Conservation (phyloP, 2,113 vertebrate genomes). For the Pedetes capensis region DNA sequence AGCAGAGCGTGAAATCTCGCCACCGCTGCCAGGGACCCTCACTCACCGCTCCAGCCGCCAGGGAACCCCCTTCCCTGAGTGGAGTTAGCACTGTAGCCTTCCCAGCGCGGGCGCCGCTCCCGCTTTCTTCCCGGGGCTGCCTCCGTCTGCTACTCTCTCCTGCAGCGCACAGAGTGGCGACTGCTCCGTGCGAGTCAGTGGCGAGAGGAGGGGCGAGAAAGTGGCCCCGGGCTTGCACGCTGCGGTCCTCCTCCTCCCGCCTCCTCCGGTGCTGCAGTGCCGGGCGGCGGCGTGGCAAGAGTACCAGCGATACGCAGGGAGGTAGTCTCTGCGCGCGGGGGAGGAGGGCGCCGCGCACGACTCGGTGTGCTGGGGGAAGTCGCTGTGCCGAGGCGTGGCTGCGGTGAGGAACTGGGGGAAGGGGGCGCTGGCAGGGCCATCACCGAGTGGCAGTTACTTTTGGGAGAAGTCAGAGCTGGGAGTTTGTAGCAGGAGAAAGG, state of each 20-base stretch:
- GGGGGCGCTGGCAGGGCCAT: neutral
- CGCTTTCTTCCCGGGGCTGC: slow-evolving; percentile 35
- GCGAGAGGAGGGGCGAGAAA: slow-evolving; percentile 66
- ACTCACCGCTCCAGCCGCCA: slow-evolving; percentile 55
- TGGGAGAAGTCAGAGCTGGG: neutral
- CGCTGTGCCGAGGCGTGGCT: neutral
- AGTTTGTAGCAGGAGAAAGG: neutral
- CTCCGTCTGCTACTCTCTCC: slow-evolving; percentile 57
- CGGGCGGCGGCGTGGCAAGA: slow-evolving; percentile 56
- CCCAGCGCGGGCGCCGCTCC: neutral
- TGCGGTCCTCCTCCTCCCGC: slow-evolving; percentile 64
- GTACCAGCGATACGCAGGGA: slow-evolving; percentile 39
- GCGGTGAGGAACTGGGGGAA: neutral
- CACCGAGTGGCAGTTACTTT: neutral
- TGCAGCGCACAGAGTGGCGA: slow-evolving; percentile 47
- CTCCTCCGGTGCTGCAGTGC: slow-evolving; percentile 72
- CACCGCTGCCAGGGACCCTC: neutral
- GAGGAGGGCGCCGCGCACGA: neutral
- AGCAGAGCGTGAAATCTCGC: neutral
- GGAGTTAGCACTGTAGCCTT: neutral
- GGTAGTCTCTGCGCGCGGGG: slow-evolving; percentile 42
- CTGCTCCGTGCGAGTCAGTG: slow-evolving; percentile 52
- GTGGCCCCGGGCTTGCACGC: slow-evolving; percentile 60
- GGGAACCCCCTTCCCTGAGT: neutral
- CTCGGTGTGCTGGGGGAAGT: neutral